Conservation (phyloP, 2,797 vertebrate genomes). For the Melopsittacus undulatus region DNA sequence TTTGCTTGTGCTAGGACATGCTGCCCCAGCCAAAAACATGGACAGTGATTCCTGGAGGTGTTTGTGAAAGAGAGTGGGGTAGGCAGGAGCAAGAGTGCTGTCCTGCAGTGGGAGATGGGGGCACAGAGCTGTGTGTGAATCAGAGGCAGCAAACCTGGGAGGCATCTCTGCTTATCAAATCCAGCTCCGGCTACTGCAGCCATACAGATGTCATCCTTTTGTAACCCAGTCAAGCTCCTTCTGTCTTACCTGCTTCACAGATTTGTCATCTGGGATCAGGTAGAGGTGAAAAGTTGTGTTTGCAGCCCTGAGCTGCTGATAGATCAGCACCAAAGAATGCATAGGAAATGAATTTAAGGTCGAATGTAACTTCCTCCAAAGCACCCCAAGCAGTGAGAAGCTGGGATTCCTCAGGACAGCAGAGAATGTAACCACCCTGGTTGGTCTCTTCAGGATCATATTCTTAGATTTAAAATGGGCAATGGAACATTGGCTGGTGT, state of each 20-base stretch:
- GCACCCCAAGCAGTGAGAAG: conserved; percentile 39
- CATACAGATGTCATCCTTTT: background rate
- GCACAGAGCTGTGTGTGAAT: background rate
- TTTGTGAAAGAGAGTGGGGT: background rate
- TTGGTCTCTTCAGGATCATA: background rate
- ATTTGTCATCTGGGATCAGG: background rate
- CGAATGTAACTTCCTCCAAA: background rate
- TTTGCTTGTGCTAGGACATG: background rate
- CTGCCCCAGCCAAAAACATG: background rate
- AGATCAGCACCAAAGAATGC: background rate
- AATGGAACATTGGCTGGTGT: background rate
- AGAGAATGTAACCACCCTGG: background rate
- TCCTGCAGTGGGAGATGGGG: background rate
- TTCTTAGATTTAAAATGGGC: conserved; percentile 21
- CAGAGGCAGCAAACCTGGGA: background rate
- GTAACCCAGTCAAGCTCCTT: background rate
- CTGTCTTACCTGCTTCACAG: background rate
- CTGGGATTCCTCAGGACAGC: conserved; percentile 21
- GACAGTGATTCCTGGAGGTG: background rate
- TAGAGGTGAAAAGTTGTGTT: background rate
- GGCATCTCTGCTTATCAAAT: background rate
- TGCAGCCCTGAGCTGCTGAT: background rate
- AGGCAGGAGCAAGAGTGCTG: background rate
- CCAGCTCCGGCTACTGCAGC: background rate
- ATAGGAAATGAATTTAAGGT: background rate